Percentiles rank a stretch among this genome's conserved stretches.
Conservation (phyloP, 2,888 invertebrate species). For the Sericinus montela region DNA sequence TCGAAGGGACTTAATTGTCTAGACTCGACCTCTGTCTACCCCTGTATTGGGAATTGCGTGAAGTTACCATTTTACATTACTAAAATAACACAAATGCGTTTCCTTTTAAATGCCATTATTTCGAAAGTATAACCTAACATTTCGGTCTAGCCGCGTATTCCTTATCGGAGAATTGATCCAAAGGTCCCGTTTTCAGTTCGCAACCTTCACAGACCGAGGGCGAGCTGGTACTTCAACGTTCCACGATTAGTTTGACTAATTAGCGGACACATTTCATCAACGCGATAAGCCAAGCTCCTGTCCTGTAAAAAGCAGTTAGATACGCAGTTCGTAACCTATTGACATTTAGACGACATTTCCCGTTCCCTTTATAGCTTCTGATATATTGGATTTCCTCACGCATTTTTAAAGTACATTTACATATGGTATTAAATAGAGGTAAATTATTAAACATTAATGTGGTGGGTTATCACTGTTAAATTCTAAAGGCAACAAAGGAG, state of each 20-base stretch:
- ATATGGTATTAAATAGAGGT: no score
- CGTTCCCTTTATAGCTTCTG: constrained; percentile 26
- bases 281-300: constrained; percentile 14
- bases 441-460: no score
- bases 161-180: constrained; percentile 2
- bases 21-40: no score
- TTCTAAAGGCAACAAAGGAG: no score
- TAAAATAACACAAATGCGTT: no score
- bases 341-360: constrained; percentile 15
- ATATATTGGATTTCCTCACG: background rate
- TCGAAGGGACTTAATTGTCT: no score
- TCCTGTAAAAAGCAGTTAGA: constrained; percentile 6
- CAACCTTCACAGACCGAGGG: background rate
- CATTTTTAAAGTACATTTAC: no score
- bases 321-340: constrained; percentile 17
- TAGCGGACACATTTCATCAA: constrained; percentile 13
- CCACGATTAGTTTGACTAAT: constrained; percentile 16
- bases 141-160: background rate
- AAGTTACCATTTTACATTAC: no score
- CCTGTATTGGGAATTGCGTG: no score
- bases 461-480: no score
- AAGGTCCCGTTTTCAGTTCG: constrained; percentile 1
- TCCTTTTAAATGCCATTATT: background rate
- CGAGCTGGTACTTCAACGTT: background rate
- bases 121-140: constrained; percentile 1